These are phyloP conservation scores for Tenthredo mesomela DNA, from an alignment of 2,888 invertebrate species.

Conservation along the genomic window DNA sequence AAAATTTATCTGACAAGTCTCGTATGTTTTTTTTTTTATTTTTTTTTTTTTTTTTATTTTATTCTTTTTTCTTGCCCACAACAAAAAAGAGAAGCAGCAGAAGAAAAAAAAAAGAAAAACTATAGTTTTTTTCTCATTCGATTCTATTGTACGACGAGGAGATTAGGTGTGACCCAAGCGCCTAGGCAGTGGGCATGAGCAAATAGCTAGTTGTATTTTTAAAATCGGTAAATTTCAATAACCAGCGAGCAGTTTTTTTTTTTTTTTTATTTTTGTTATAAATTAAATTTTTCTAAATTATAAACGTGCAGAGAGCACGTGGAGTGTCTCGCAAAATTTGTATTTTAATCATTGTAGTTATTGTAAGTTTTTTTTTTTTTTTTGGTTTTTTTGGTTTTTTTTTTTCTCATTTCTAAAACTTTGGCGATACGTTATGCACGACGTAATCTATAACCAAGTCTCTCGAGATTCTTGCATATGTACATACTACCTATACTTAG, in stretches of 20 bases:
- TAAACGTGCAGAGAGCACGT: no score
- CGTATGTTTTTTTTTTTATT: background rate
- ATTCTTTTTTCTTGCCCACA: background rate
- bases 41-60: background rate
- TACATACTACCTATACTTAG: background rate
- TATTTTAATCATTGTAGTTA: background rate
- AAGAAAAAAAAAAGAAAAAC: background rate
- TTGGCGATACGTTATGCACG: conserved; percentile 6
- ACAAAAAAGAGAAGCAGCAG: background rate
- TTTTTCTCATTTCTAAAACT: background rate
- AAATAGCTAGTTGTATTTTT: background rate
- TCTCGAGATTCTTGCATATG: background rate
- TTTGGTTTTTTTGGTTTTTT: no score
- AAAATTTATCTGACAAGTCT: background rate
- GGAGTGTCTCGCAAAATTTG: no score
- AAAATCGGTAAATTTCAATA: background rate
- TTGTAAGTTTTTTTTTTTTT: background rate
- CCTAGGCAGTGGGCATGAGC: background rate
- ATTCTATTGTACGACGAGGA: background rate
- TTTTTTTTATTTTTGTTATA: no score
- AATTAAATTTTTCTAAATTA: no score
- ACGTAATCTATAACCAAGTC: conserved; percentile 3
- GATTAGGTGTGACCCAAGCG: background rate
- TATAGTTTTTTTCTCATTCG: background rate
- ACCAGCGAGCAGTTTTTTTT: no score